phyloP scores from a whole-genome alignment of 1,140 invertebrate genomes.

The Caenorhabditis remanei region DNA sequence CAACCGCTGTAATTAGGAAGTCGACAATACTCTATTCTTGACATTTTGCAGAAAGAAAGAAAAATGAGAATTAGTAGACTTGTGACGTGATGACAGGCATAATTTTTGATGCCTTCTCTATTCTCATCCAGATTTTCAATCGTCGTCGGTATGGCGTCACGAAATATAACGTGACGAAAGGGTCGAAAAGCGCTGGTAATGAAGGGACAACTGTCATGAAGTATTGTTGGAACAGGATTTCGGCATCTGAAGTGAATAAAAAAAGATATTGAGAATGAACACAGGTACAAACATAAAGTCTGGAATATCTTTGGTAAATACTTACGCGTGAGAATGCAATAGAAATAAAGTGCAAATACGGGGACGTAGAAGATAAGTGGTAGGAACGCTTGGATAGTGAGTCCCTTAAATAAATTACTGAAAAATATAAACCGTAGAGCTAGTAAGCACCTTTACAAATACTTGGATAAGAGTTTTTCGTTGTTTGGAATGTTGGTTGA shows the following conservation, averaged over 20 bases:
- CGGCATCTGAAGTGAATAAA: not conserved
- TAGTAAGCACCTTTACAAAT: not conserved
- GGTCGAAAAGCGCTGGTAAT: not conserved
- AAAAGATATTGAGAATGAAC: not conserved
- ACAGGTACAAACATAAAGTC: too few species aligned
- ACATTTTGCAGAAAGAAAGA: not conserved
- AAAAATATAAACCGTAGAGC: not conserved
- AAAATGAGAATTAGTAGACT: not conserved
- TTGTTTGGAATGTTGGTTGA: not conserved
- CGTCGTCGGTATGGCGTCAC: constrained; percentile 26
- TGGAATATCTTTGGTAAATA: too few species aligned
- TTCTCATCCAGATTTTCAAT: constrained; percentile 37
- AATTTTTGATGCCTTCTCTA: constrained; percentile 32
- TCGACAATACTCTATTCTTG: not conserved
- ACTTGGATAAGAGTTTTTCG: not conserved
- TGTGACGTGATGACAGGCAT: constrained; percentile 30
- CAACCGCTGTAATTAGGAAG: not conserved
- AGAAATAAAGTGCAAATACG: not conserved
- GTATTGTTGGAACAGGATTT: constrained; percentile 15
- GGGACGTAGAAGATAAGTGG: constrained; percentile 8
- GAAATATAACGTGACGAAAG: not conserved
- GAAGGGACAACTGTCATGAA: constrained; percentile 22
- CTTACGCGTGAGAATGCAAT: constrained; percentile 7
- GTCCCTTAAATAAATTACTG: not conserved
- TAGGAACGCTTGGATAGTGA: constrained; percentile 19